Percentiles rank a stretch among this genome's conserved stretches.
Conservation (phyloP, 2,113 vertebrate species). For the Carassius auratus region DNA sequence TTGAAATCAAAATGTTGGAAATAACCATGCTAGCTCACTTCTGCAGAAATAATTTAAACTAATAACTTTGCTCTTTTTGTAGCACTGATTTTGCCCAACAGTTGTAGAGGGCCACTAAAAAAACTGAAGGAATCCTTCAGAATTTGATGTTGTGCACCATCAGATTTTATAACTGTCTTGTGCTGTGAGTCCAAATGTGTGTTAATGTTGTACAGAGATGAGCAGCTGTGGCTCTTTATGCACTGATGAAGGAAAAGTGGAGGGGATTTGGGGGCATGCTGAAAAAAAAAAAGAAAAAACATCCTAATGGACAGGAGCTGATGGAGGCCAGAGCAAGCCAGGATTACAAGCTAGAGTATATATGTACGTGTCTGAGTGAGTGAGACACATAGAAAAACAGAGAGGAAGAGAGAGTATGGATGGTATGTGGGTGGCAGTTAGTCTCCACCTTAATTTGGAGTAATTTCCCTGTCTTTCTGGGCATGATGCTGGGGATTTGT, state of each 20-base stretch:
- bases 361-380: conserved; percentile 32
- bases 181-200: conserved; percentile 32
- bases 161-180: neutral
- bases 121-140: neutral
- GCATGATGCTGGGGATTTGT: conserved; percentile 64
- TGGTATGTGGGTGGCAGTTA: conserved; percentile 30
- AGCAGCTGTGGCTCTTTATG: conserved; percentile 57
- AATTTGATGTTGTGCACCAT: conserved; percentile 4
- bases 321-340: conserved; percentile 53
- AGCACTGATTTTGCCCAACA: neutral
- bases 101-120: neutral
- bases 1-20: neutral
- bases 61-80: neutral
- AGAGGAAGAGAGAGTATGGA: neutral
- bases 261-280: conserved; percentile 62
- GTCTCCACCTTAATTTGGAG: conserved; percentile 56
- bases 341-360: conserved; percentile 61
- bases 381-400: neutral
- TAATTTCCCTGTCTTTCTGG: conserved; percentile 48
- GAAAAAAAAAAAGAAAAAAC: conserved; percentile 31
- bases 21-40: neutral
- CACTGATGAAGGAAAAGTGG: conserved; percentile 51
- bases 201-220: conserved; percentile 45
- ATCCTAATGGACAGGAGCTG: conserved; percentile 65
- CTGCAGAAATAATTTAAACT: neutral